A percentile compares a stretch with the other conserved stretches of the same genome.
phyloP scores from a whole-genome alignment of 1,140 invertebrate species.

The Cotesia chilonis region DNA sequence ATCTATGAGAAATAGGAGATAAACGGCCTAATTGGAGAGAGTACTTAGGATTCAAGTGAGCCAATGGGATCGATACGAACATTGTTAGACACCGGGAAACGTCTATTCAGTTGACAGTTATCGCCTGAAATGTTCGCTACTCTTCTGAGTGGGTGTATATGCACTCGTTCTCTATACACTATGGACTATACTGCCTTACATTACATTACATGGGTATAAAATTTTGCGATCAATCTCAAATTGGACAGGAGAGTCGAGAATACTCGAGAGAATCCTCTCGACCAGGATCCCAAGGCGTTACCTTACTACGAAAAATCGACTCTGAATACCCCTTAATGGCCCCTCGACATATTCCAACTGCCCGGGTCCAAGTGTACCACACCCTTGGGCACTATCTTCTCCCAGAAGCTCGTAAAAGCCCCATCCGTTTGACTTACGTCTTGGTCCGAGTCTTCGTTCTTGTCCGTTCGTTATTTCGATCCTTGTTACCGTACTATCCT shows the following conservation, averaged over 20 bases:
- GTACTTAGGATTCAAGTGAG: not conserved
- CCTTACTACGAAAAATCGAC: slow-evolving; percentile 34
- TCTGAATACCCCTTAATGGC: slow-evolving; percentile 40
- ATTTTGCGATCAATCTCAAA: slow-evolving; percentile 16
- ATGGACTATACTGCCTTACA: too few relatives aligned
- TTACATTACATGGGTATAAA: not conserved
- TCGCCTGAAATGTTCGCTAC: slow-evolving; percentile 18
- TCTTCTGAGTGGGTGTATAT: not conserved
- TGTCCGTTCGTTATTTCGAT: slow-evolving; percentile 49
- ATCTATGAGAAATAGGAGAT: slow-evolving; percentile 22
- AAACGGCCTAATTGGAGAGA: slow-evolving; percentile 13
- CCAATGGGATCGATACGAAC: slow-evolving; percentile 20
- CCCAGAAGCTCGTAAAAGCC: slow-evolving; percentile 51
- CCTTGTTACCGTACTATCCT: slow-evolving; percentile 41
- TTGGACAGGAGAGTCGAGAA: slow-evolving; percentile 18
- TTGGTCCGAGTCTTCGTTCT: slow-evolving; percentile 6
- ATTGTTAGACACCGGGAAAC: slow-evolving; percentile 24
- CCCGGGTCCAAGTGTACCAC: slow-evolving; percentile 19
- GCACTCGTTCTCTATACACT: too few relatives aligned
- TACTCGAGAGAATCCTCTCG: slow-evolving; percentile 18
- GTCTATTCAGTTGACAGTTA: slow-evolving; percentile 24
- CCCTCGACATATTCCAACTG: slow-evolving; percentile 41
- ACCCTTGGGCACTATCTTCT: slow-evolving; percentile 41
- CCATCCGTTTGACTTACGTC: slow-evolving; percentile 56
- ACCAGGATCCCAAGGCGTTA: slow-evolving; percentile 11